Evolutionary conservation across 2,888 invertebrate genomes (phyloP), one percentile per base, ranked within the genome.

Genomic region (Notodonta ziczac): DNA sequence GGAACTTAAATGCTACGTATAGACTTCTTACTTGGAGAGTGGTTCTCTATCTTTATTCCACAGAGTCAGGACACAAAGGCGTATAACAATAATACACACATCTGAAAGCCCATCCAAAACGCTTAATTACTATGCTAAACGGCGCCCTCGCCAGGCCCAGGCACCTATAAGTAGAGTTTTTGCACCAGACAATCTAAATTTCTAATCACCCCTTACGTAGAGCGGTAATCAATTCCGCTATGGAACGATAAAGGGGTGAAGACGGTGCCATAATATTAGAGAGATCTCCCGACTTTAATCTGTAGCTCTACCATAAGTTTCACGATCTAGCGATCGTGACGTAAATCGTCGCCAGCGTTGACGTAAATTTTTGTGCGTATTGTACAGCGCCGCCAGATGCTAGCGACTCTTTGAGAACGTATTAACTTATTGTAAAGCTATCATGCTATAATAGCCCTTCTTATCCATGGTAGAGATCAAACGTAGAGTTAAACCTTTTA

Each of bases 41-140:
- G 35, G 35, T 4, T 35, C 35, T 35, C 35, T 35, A 35, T 35
- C 35, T 35, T 35, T 5, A 35, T 9, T 46, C 44, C 13, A 46
- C 44, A 9, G 13, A 46, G 16, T 16, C 16, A 50, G 50, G n/a
- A 50, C 14, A 50, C 50, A 54, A 54, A 57, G 12, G 24, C 48
- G 6, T 44, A n/a, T n/a, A n/a, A 39, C 55, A 56, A 44, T 56
- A 57, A 59, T 71, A 40, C 61, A 59, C 61, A 62, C 65, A 63
- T 60, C 66, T 54, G 58, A 42, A 50, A 24, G 61, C 60, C n/a
- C n/a, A n/a, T n/a, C 63, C 62, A 67, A 72, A 65, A 72, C 65
- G 69, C 67, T 75, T 78, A 80, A 83, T 85, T 83, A 83, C 72
- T 81, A 85, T 85, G 85, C 84, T 83, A 85, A 85, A 71, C 81